phyloP scores from a whole-genome alignment of 2,797 vertebrate species.

The Hoplostethus mediterraneus region DNA sequence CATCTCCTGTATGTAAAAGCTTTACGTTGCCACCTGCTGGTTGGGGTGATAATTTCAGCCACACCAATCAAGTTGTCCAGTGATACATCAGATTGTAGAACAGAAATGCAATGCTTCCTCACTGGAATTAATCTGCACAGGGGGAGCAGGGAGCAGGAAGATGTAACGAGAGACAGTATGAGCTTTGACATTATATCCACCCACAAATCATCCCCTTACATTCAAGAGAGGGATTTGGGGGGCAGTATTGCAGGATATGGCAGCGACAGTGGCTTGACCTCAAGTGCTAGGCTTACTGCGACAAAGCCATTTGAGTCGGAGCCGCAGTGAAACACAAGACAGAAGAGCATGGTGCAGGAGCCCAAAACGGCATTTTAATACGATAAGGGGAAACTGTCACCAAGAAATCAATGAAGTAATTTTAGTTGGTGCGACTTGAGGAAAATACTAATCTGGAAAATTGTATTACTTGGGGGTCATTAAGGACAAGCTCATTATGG shows the following conservation, averaged over 20 bases:
- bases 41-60: background rate
- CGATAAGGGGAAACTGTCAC: background rate
- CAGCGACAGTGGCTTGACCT: conserved; percentile 13
- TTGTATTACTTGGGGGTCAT: background rate
- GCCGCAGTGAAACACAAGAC: conserved; percentile 26
- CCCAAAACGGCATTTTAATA: background rate
- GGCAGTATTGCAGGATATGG: conserved; percentile 24
- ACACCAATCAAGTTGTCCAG: background rate
- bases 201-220: conserved; percentile 2
- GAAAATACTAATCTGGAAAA: background rate
- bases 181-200: conserved; percentile 12
- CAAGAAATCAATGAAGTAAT: conserved; percentile 14
- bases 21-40: conserved; percentile 62
- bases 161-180: conserved; percentile 3
- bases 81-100: background rate
- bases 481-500: background rate
- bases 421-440: conserved; percentile 9
- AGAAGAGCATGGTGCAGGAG: conserved; percentile 2
- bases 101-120: background rate
- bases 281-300: conserved; percentile 20
- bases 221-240: conserved; percentile 10
- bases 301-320: conserved; percentile 13
- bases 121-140: background rate
- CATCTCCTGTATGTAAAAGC: background rate
- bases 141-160: conserved; percentile 13